A percentile compares a stretch with the other conserved stretches of the same genome.
Conservation (phyloP, 2,888 invertebrate genomes). For the Enchytraeus crypticus region DNA sequence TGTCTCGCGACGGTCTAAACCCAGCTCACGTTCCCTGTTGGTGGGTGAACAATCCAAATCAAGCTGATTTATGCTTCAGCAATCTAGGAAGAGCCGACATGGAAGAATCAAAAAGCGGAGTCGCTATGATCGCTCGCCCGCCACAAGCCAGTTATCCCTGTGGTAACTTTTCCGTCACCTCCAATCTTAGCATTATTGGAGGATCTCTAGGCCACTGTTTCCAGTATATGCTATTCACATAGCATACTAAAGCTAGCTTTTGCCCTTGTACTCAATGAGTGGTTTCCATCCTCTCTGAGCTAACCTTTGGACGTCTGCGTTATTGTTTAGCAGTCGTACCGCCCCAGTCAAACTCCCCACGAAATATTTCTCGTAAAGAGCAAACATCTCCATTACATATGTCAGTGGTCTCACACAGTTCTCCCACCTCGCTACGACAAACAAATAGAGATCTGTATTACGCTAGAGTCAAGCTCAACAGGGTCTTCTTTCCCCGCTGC, state of each 20-base stretch:
- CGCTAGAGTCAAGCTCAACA: too few relatives aligned
- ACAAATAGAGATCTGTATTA: too few relatives aligned
- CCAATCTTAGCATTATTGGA: constrained; percentile 52
- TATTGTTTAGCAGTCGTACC: constrained; percentile 61
- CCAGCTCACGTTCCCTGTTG: too few relatives aligned
- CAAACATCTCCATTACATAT: too few relatives aligned
- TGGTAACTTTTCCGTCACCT: constrained; percentile 66
- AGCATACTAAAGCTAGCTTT: constrained; percentile 62
- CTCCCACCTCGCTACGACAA: too few relatives aligned
- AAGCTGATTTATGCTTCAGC: constrained; percentile 64
- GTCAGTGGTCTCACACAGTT: too few relatives aligned
- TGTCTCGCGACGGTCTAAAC: too few relatives aligned
- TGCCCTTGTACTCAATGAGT: constrained; percentile 59
- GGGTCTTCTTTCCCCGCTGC: too few relatives aligned
- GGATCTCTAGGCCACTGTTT: constrained; percentile 63
- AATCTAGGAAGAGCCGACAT: constrained; percentile 69
- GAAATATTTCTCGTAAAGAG: too few relatives aligned
- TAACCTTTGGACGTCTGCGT: constrained; percentile 57
- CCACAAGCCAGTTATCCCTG: constrained; percentile 62
- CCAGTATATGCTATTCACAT: constrained; percentile 60
- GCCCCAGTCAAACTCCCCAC: constrained; percentile 62
- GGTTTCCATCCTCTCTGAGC: constrained; percentile 56
- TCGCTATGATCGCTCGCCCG: constrained; percentile 60
- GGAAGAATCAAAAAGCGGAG: constrained; percentile 64
- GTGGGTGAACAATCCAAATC: constrained; percentile 66